phyloP scores from a whole-genome alignment of 2,113 vertebrate species.

The Gobiocypris rarus region DNA sequence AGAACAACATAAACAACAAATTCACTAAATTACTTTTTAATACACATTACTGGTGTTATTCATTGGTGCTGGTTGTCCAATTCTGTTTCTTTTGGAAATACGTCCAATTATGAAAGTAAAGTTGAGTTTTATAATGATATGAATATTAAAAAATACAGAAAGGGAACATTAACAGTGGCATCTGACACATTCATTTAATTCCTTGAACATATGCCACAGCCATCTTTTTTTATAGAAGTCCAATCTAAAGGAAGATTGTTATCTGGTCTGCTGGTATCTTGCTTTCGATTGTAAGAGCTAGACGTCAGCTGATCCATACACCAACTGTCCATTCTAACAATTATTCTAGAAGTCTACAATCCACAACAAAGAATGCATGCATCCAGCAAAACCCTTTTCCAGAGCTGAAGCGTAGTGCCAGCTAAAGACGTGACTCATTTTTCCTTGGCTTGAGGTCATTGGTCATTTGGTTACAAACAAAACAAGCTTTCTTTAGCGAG shows the following conservation, averaged over 20 bases:
- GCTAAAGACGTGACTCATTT: slow-evolving; percentile 59
- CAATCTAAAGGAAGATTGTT: neutral
- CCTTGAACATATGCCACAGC: neutral
- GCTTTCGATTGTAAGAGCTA: slow-evolving; percentile 6
- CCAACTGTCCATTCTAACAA: neutral
- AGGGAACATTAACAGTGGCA: neutral
- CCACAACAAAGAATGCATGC: neutral
- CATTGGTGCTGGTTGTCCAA: neutral
- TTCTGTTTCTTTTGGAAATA: neutral
- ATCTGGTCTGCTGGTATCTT: neutral
- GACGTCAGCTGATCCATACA: neutral
- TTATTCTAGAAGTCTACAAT: neutral
- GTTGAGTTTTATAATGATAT: neutral
- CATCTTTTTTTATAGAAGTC: neutral
- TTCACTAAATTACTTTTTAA: neutral
- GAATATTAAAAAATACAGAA: neutral
- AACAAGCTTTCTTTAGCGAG: slow-evolving; percentile 29
- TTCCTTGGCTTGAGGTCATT: slow-evolving; percentile 47
- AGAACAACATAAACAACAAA: neutral
- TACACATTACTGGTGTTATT: neutral
- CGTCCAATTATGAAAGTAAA: too few species aligned
- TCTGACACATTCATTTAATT: neutral
- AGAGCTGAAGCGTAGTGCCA: slow-evolving; percentile 10
- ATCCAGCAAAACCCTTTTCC: neutral
- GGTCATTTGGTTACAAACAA: slow-evolving; percentile 47